A percentile compares a stretch with the other conserved stretches of the same genome.
Conservation (phyloP, 2,888 invertebrate genomes). For the Volucella inflata region DNA sequence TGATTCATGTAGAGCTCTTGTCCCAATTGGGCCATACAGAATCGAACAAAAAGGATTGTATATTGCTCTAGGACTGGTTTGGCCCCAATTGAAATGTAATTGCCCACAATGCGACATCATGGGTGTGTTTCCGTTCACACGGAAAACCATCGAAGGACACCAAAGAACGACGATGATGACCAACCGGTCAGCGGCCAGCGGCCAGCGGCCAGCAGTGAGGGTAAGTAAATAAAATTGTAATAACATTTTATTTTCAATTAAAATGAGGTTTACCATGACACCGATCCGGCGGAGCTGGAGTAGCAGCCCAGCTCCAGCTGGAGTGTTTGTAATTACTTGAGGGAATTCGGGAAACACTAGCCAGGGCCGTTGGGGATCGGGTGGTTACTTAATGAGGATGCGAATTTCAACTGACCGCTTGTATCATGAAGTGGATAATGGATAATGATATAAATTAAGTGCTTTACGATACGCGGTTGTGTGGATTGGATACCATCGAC, state of each 20-base stretch:
- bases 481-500: conserved; percentile 15
- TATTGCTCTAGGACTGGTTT: conserved; percentile 20
- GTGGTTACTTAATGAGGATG: conserved; percentile 55
- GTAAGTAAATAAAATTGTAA: conserved; percentile 74
- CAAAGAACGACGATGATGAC: neutral
- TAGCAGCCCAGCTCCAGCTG: conserved; percentile 31
- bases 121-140: conserved; percentile 30
- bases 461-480: conserved; percentile 47
- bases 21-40: conserved; percentile 22
- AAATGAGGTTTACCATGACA: conserved; percentile 70
- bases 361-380: conserved; percentile 1
- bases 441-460: conserved; percentile 70
- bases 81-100: conserved; percentile 68
- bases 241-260: conserved; percentile 76
- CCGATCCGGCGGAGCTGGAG: conserved; percentile 26
- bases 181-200: neutral
- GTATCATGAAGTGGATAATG: conserved; percentile 69
- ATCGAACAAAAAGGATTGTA: conserved; percentile 24
- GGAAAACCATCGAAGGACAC: neutral
- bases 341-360: conserved; percentile 36
- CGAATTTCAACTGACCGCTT: conserved; percentile 67
- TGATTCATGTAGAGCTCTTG: conserved; percentile 52
- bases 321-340: conserved; percentile 65
- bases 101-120: conserved; percentile 59
- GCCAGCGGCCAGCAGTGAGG: conserved; percentile 2